These are phyloP conservation scores for Nibea coibor DNA, from an alignment of 2,113 vertebrate species.

Conservation along the genomic window DNA sequence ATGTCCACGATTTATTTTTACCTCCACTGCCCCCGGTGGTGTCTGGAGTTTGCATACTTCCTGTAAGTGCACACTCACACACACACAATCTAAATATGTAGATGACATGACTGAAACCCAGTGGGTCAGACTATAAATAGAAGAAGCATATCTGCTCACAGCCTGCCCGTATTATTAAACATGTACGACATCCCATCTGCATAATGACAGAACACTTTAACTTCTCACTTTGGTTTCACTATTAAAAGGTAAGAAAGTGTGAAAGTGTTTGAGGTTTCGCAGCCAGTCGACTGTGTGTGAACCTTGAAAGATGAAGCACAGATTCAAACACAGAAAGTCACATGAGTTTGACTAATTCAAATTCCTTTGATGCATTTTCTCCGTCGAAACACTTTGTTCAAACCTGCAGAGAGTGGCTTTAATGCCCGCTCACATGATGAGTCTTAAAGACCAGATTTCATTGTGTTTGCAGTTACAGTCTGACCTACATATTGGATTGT, in stretches of 20 bases:
- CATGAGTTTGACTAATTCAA: not conserved
- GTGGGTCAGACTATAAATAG: constrained; percentile 63
- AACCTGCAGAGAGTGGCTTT: not conserved
- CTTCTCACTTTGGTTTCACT: too few species aligned
- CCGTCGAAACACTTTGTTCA: not conserved
- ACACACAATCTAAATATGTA: constrained; percentile 7
- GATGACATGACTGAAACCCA: constrained; percentile 32
- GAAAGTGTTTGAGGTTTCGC: not conserved
- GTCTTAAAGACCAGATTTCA: not conserved
- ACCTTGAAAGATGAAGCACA: not conserved
- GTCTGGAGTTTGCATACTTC: constrained; percentile 25
- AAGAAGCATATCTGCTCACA: constrained; percentile 2
- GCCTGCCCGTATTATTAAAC: not conserved
- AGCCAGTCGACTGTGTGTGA: not conserved
- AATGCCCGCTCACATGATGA: not conserved
- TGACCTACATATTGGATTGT: too few species aligned
- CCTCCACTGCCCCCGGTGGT: not conserved
- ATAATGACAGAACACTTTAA: not conserved
- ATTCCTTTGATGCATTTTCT: not conserved
- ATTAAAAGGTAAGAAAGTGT: not conserved
- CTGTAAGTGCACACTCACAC: not conserved
- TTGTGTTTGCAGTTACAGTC: not conserved
- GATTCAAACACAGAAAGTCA: not conserved
- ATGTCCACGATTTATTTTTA: not conserved
- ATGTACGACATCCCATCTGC: not conserved